Base-by-base conservation (phyloP, 2,113 vertebrate species). In the Nothoprocta perdicaria region DNA sequence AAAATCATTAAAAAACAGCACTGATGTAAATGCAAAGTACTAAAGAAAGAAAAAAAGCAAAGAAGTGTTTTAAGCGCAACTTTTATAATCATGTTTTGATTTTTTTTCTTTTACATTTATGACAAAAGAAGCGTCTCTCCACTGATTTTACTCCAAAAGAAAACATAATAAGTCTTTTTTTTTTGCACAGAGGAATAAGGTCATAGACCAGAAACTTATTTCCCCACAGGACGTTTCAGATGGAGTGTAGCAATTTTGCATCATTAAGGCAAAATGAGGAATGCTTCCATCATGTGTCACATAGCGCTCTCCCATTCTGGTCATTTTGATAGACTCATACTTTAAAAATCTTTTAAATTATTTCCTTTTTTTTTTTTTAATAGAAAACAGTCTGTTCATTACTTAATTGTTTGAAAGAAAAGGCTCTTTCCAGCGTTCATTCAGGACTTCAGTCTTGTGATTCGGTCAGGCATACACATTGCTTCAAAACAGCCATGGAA, bases 191-290 rank as follows among this genome's bases (percentile, higher is more conserved):
- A 96, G 94, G 92, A 97, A 71, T 94, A 96, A 93, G 96, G 93
- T 89, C 88, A 48, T 23, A 18, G 76, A 94, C 93, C 91, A 90
- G 95, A 90, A 95, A 89, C 84, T 66, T 46, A 33, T 88, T 96
- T 96, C 84, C 95, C 86, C 92, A 82, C 86, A 96, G 80, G 91
- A 94, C 16, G 33, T 90, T 95, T 91, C 85, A 95, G 94, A 95
- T 90, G 96, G 96, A 96, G 88, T 95, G 95, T 77, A 94, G 96
- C 75, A 85, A 96, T 96, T 96, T 96, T 96, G 96, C 96, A 95
- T 97, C 75, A 63, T 95, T 96, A 97, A 97, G 97, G 96, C 96
- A 97, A 96, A 97, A 96, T 92, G 88, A 95, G 48, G 60, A 96
- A 92, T 86, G 81, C 66, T 94, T 88, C 89, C 88, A 94, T 75